A percentile compares a stretch with the other conserved stretches of the same genome.
Evolutionary conservation across 2,888 invertebrate genomes (phyloP).

Genomic region (Opisthograptis luteolata): DNA sequence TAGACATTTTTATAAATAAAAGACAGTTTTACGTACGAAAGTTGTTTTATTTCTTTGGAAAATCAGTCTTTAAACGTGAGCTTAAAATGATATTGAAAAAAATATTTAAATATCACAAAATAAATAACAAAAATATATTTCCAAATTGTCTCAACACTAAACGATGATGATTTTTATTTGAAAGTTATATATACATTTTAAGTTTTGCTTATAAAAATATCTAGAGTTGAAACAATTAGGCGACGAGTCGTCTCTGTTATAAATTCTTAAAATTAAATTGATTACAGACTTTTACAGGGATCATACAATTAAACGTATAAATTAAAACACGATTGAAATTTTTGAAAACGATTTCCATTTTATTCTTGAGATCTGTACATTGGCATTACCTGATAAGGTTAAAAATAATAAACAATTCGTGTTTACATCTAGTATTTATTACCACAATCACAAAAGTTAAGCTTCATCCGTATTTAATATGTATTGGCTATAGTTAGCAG

Average conservation of each 20-base stretch:
- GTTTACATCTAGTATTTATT: constrained; percentile 24
- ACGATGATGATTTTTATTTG: neutral
- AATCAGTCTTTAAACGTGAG: constrained; percentile 40
- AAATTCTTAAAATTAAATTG: constrained; percentile 2
- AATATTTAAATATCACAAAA: constrained; percentile 6
- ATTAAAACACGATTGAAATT: constrained; percentile 37
- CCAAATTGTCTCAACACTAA: neutral
- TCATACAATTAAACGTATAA: constrained; percentile 28
- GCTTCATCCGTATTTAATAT: neutral
- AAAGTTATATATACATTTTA: no score
- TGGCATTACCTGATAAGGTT: constrained; percentile 37
- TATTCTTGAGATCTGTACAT: constrained; percentile 42
- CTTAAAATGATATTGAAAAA: neutral
- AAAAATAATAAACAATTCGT: constrained; percentile 27
- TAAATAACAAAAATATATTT: neutral
- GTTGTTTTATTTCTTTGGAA: constrained; percentile 37
- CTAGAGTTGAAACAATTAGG: neutral
- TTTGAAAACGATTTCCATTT: constrained; percentile 31
- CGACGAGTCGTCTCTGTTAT: no score
- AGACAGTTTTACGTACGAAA: constrained; percentile 23
- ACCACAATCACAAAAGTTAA: constrained; percentile 1
- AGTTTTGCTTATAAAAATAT: no score
- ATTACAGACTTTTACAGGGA: constrained; percentile 32
- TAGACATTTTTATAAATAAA: constrained; percentile 32
- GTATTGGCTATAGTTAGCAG: neutral